Evolutionary conservation across 2,888 invertebrate genomes (phyloP).

Genomic region (Hecatera dysodea): DNA sequence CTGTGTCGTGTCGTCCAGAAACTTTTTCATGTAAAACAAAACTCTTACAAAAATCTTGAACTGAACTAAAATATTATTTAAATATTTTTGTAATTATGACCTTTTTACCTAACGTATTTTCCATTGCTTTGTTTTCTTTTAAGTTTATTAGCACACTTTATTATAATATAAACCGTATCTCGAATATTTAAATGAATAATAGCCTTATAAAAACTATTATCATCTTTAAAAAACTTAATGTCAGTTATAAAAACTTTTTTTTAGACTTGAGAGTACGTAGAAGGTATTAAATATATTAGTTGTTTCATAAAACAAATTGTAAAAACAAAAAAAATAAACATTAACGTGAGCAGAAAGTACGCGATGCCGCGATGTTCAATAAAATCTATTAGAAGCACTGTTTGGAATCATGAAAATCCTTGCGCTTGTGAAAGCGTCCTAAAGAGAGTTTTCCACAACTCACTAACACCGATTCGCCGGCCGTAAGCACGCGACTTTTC

Average conservation of each 20-base stretch:
- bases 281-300: no score
- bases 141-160: background rate
- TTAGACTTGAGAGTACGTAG: no score
- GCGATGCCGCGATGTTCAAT: slow-evolving; percentile 75
- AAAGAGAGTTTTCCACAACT: slow-evolving; percentile 89
- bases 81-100: background rate
- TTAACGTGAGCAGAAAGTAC: slow-evolving; percentile 33
- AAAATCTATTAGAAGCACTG: slow-evolving; percentile 74
- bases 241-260: background rate
- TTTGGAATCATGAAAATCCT: slow-evolving; percentile 82
- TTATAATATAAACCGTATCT: background rate
- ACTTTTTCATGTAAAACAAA: background rate
- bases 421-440: slow-evolving; percentile 86
- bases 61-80: background rate
- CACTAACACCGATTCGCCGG: slow-evolving; percentile 85
- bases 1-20: background rate
- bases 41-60: no score
- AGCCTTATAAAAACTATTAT: background rate
- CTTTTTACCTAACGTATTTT: background rate
- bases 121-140: background rate
- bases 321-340: slow-evolving; percentile 9
- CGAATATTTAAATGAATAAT: background rate
- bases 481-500: slow-evolving; percentile 87
- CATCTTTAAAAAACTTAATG: background rate
- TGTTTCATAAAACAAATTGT: background rate